Evolutionary conservation across 2,797 vertebrate genomes (phyloP), one percentile per base, ranked within the genome.

Genomic region (Limosa lapponica): DNA sequence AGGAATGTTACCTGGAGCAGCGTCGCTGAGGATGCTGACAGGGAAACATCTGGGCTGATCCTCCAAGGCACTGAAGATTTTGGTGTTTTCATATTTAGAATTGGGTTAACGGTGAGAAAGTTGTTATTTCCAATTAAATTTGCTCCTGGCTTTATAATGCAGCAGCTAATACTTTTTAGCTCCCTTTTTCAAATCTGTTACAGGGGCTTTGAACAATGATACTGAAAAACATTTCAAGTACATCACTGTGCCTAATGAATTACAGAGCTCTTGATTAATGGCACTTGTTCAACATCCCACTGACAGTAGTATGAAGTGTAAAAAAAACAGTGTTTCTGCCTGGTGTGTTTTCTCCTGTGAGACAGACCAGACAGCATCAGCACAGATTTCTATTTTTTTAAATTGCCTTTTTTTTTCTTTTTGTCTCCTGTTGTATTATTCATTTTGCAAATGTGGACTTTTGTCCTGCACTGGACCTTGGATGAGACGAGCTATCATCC

Each of bases 171-270:
- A 90, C 58, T 83, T 82, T 72, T 80, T 49, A 87, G 24, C 57
- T 93, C 85, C 54, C 32, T 58, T 91, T 79, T 73, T 66, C 80
- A 91, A 89, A 95, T 79, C 87, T 94, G 23, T 87, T 97, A 41
- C 67, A 93, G 64, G 55, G 54, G 19, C 74, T 97, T 93, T 91
- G 91, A 96, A 97, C 92, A 97, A 93, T 70, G 89, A 88, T 88
- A 84, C 67, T 82, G 55, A 88, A 96, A 97, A 97, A 97, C 73
- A 95, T 92, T 96, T 97, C 83, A 97, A 97, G 96, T 95, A 86
- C 73, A 91, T 95, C 70, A 52, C 74, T 82, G 79, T 92, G 82
- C 72, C 77, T 97, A 96, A 97, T 95, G 96, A 97, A 95, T 96
- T 97, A 87, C 88, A 96, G 74, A 78, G 57, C 34, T 88, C 93